These are phyloP conservation scores for Chrysemys picta DNA, from an alignment of 2,113 vertebrate genomes.

Conservation along the genomic window DNA sequence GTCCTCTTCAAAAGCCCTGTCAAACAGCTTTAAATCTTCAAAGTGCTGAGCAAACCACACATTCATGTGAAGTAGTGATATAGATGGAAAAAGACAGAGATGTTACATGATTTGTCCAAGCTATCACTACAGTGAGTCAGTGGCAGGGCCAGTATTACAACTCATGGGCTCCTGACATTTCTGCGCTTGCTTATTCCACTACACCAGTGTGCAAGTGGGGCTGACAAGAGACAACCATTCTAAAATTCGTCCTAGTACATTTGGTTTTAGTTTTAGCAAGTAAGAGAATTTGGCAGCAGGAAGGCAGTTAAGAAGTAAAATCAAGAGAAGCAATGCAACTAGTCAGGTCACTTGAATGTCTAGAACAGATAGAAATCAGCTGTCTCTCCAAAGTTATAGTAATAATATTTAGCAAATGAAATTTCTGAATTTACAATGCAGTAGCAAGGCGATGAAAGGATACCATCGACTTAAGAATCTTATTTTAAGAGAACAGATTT, in stretches of 20 bases:
- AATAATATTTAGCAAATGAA: neutral
- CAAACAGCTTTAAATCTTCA: neutral
- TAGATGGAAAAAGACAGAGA: neutral
- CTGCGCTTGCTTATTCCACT: neutral
- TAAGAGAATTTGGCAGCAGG: neutral
- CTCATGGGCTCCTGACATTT: neutral
- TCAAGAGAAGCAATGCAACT: neutral
- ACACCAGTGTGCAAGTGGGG: neutral
- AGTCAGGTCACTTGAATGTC: neutral
- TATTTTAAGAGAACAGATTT: neutral
- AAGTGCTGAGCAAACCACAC: neutral
- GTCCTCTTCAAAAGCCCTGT: neutral
- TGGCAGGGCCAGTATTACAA: neutral
- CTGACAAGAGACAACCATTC: neutral
- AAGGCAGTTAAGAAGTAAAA: neutral
- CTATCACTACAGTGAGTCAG: neutral
- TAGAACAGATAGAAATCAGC: neutral
- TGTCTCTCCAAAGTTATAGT: neutral
- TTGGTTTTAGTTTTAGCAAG: neutral
- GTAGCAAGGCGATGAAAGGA: neutral
- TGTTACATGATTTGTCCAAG: neutral
- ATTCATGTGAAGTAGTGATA: neutral
- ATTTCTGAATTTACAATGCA: neutral
- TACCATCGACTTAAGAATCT: neutral
- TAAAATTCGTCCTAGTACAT: neutral